Conservation (phyloP, 2,113 vertebrate species). For the Pipra filicauda region DNA sequence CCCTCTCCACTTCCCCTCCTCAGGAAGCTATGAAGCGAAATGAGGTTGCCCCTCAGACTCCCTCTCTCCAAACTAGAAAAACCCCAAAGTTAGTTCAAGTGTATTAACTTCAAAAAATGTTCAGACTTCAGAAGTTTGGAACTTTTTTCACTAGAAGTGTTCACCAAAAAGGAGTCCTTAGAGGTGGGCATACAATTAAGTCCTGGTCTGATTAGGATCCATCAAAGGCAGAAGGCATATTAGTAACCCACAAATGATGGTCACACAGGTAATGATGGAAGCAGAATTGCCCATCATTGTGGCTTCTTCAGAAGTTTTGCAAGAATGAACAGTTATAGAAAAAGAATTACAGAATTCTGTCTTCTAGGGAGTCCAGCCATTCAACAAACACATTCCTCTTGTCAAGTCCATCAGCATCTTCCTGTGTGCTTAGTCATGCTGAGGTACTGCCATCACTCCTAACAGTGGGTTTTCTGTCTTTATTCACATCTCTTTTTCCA, state of each 20-base stretch:
- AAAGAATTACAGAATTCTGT: background rate
- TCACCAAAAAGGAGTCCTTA: background rate
- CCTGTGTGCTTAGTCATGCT: background rate
- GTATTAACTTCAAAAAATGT: background rate
- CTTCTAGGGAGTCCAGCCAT: background rate
- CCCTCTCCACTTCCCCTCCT: background rate
- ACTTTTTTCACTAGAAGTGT: background rate
- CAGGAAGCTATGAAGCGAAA: background rate
- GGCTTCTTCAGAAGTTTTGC: background rate
- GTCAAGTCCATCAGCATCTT: background rate
- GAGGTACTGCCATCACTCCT: background rate
- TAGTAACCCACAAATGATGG: accelerated
- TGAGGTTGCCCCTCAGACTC: background rate
- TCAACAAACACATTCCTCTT: background rate
- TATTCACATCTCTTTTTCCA: background rate
- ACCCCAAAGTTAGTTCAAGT: background rate
- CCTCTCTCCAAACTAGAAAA: background rate
- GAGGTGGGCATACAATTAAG: background rate
- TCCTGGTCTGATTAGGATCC: background rate
- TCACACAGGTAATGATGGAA: background rate
- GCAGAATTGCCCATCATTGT: background rate
- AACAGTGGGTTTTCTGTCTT: background rate
- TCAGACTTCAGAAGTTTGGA: background rate
- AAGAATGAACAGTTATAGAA: background rate
- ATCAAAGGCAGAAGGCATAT: background rate